Evolutionary conservation across 2,113 vertebrate species (phyloP).

Genomic region (Coracopsis vasa): DNA sequence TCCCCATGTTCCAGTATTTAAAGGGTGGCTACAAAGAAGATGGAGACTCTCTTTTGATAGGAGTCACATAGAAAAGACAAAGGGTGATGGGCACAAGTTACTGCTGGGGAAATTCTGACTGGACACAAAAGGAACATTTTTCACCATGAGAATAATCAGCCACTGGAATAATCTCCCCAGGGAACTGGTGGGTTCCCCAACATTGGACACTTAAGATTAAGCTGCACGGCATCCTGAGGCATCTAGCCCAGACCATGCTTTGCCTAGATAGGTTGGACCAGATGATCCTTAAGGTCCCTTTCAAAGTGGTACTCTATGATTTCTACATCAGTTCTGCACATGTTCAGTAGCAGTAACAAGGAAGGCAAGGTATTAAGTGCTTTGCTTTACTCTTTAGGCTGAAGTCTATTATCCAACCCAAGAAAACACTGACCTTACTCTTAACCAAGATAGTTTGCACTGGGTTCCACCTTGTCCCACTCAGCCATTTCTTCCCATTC

Average conservation of each 20-base stretch:
- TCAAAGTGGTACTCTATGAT: neutral
- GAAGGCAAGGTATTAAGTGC: neutral
- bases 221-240: neutral
- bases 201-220: neutral
- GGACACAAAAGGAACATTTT: neutral
- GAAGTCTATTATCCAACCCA: neutral
- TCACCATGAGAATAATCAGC: neutral
- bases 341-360: rapidly evolving
- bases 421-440: neutral
- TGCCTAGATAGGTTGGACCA: neutral
- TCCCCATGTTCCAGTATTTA: neutral
- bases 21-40: neutral
- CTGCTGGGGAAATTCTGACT: neutral
- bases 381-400: neutral
- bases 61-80: neutral
- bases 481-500: neutral
- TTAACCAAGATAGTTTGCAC: neutral
- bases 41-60: neutral
- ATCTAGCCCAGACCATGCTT: neutral
- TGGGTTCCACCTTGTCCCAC: neutral
- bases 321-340: rapidly evolving
- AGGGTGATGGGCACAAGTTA: neutral
- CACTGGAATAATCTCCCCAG: neutral
- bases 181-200: neutral
- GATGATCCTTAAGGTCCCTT: neutral